Conservation (phyloP, 2,113 vertebrate genomes). For the Gasterosteus nipponicus region DNA sequence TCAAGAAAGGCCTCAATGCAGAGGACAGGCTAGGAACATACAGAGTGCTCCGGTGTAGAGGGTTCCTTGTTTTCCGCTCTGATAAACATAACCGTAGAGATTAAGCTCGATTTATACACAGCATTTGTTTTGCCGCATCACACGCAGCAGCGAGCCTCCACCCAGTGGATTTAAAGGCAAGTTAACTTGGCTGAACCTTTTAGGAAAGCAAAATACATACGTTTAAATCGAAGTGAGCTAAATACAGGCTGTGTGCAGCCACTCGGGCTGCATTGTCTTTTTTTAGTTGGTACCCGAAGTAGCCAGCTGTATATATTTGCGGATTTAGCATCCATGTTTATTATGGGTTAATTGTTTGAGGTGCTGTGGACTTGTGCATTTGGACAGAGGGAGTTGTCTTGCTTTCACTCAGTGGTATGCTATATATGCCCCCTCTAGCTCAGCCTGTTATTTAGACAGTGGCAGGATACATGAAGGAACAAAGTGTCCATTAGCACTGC, state of each 20-base stretch:
- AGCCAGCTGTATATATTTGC: slow-evolving; percentile 24
- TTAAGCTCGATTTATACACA: background rate
- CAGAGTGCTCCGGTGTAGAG: too few relatives aligned
- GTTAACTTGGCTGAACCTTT: background rate
- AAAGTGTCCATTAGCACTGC: slow-evolving; percentile 65
- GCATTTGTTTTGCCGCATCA: background rate
- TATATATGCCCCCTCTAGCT: slow-evolving; percentile 1
- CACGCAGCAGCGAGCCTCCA: background rate
- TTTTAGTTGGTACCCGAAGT: slow-evolving; percentile 5
- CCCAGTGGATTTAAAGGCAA: background rate
- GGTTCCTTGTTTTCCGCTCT: too few relatives aligned
- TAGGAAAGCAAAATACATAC: background rate
- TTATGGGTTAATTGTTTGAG: slow-evolving; percentile 41
- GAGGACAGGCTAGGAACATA: background rate
- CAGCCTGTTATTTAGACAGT: slow-evolving; percentile 68
- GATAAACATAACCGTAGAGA: background rate
- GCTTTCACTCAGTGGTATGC: slow-evolving; percentile 40
- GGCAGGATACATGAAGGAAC: slow-evolving; percentile 55
- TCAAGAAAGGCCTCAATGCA: background rate
- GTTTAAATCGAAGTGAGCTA: background rate
- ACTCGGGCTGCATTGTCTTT: background rate
- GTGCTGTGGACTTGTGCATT: slow-evolving; percentile 30
- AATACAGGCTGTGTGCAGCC: background rate
- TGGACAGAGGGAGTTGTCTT: too few relatives aligned
- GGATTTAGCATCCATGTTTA: slow-evolving; percentile 41